phyloP scores from a whole-genome alignment of 2,113 vertebrate genomes.

The Varanus komodoensis region DNA sequence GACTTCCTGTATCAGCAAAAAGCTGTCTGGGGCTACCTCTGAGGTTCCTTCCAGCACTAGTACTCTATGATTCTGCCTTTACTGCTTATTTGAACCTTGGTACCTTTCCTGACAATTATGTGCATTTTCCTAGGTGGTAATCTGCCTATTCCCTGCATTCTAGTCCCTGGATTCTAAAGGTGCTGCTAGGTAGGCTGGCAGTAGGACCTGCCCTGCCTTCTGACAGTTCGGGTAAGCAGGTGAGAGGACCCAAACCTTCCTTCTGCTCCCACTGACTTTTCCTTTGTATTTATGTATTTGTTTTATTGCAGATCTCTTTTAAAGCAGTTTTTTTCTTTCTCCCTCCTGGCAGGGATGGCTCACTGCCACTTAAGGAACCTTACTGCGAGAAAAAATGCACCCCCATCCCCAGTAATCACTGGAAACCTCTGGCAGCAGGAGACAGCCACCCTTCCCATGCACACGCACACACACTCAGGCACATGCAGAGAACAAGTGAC shows the following conservation, averaged over 20 bases:
- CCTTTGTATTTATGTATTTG: not conserved
- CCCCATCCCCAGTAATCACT: no score
- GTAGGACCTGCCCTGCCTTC: not conserved
- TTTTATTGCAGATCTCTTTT: not conserved
- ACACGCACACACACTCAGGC: not conserved
- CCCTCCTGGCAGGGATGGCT: not conserved
- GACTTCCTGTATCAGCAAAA: no score
- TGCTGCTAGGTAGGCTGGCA: not conserved
- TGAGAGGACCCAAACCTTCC: no score
- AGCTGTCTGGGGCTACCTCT: no score
- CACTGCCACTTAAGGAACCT: not conserved
- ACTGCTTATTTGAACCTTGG: slow-evolving; percentile 1
- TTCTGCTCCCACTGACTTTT: not conserved
- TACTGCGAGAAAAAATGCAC: not conserved
- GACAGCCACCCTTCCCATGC: no score
- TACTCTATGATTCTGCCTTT: not conserved
- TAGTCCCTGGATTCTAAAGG: slow-evolving; percentile 43
- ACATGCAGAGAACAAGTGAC: no score
- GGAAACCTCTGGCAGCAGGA: not conserved
- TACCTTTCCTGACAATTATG: slow-evolving; percentile 23
- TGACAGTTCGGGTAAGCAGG: not conserved
- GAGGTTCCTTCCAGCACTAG: no score
- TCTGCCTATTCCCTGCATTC: slow-evolving; percentile 48
- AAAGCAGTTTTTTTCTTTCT: not conserved
- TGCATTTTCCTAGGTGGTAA: slow-evolving; percentile 34